Evolutionary conservation across 2,113 vertebrate species (phyloP), one percentile per base, ranked within the genome.

Genomic region (Dunckerocampus dactyliophorus): DNA sequence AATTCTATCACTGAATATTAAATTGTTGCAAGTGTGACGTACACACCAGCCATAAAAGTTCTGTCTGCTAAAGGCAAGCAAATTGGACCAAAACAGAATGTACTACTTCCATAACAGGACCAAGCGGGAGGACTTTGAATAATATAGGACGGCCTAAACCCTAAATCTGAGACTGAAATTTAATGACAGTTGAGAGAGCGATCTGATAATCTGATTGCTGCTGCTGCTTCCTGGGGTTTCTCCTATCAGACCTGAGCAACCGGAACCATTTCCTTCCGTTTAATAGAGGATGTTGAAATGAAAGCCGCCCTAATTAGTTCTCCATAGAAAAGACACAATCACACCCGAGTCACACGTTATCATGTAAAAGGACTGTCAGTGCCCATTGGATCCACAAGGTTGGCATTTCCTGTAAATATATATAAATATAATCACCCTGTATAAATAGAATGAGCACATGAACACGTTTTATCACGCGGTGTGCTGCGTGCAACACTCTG

Each of bases 361-460:
- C 9, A n/a, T 13, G 6, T 20, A 7, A 37, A 42, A 67, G 28
- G 59, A 62, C 48, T 19, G 21, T 47, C 55, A 21, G 31, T 34
- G 31, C 31, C 31, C 52, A 45, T 34, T 59, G 47, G 24, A 76
- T 48, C n/a, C n/a, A 8, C 19, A 8, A 21, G 28, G 17, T 61
- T 19, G n/a, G 7, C 56, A 60, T 62, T 24, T 47, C 71, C 52
- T 83, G 79, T 82, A 77, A 79, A 85, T 86, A 85, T 43, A 2
- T 43, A 3, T 14, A 52, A 75, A 61, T 34, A 13, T 63, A 67
- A 56, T 56, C 45, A 81, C 59, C 63, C 70, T 74, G 71, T 69
- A 81, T 71, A 51, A 71, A 62, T 42, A 22, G 39, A 50, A 65
- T 64, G 62, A 65, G 64, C 72, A 62, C 67, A 50, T 46, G 47